Evolutionary conservation across 2,113 vertebrate genomes (phyloP), one percentile per base, ranked within the genome.

Genomic region (Grallaria varia): DNA sequence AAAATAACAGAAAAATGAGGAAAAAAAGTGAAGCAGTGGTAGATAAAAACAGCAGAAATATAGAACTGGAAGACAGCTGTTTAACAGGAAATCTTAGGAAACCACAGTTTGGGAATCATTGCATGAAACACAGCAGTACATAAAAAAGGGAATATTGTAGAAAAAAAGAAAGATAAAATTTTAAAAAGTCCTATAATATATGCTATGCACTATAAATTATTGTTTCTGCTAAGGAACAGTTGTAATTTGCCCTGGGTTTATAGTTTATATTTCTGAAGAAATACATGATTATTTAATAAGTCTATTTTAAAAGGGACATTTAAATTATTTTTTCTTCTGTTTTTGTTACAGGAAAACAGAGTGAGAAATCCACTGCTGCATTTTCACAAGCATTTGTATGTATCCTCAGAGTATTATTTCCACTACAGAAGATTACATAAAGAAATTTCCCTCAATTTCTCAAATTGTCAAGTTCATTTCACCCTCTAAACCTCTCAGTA

Each of bases 391-490:
- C 18, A 55, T 87, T 87, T 82, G 4, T 63, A 31, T 2, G 0
- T 42, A 59, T 67, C 33, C 52, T 90, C 33, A 30, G 24, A 87
- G 30, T 78, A 71, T 66, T 87, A 74, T 52, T 78, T 91, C n/a
- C 25, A 42, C 18, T 89, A 67, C 31, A 82, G 35, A 87, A 66
- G 6, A 55, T 25, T 56, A 71, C 8, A 45, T 58, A 53, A 63
- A 88, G 56, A 88, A 84, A 75, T 93, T 81, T 82, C 33, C 28
- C 5, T 66, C 33, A 49, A 4, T 67, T 22, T 81, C 39, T 89
- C 56, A 82, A 84, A 67, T 75, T 75, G 33, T 63, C 78, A 91
- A 67, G 25, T 18, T 85, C 47, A 55, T 87, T 92, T 85, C 49
- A 75, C 42, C 47, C 58, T 91, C 39, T 84, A 78, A 31, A 81